These are phyloP conservation scores for Agrilus biguttatus DNA, from an alignment of 2,888 invertebrate species.

Conservation along the genomic window DNA sequence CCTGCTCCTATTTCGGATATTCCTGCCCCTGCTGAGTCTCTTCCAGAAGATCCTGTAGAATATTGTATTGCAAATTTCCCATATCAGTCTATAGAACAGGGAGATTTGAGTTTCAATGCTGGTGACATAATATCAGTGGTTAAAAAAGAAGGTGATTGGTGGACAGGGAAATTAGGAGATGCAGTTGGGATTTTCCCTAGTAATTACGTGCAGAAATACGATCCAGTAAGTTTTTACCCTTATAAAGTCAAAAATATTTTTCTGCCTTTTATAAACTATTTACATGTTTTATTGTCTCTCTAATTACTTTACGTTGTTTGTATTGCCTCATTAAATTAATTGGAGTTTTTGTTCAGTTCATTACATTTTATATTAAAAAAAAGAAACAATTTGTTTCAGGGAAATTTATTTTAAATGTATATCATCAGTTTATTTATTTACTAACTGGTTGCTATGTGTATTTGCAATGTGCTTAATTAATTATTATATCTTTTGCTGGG, in stretches of 20 bases:
- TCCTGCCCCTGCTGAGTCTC: conserved; percentile 13
- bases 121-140: conserved; percentile 79
- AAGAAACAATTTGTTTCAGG: background rate
- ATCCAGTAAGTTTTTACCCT: conserved; percentile 22
- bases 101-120: conserved; percentile 78
- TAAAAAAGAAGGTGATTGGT: conserved; percentile 94
- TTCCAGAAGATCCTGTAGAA: conserved; percentile 38
- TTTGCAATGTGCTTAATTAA: background rate
- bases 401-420: background rate
- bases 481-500: background rate
- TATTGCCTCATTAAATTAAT: background rate
- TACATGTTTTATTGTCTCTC: too few species aligned
- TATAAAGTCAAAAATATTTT: background rate
- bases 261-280: too few species aligned
- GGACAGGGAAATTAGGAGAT: conserved; percentile 82
- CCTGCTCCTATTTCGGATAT: conserved; percentile 17
- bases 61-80: conserved; percentile 83
- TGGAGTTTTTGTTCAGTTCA: too few species aligned
- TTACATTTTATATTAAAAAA: too few species aligned
- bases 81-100: conserved; percentile 76
- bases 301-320: background rate
- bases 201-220: conserved; percentile 79
- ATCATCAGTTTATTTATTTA: too few species aligned
- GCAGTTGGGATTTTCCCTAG: conserved; percentile 88
- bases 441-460: too few species aligned